Evolutionary conservation across 2,888 invertebrate species (phyloP).

Genomic region (Phorcus lineatus): DNA sequence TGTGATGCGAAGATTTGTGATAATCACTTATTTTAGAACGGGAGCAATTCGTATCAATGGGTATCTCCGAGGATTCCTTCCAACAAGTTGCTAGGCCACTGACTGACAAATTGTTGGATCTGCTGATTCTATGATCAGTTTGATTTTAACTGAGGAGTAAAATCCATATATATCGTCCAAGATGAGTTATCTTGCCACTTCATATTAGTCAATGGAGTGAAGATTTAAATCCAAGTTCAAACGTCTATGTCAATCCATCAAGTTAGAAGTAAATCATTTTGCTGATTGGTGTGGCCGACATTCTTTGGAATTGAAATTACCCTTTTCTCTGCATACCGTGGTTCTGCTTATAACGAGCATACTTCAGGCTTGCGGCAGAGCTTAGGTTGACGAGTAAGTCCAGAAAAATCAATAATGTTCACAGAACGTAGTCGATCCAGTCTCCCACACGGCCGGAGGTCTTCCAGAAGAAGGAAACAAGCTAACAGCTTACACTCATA

Average conservation of each 20-base stretch:
- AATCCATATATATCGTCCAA: too few relatives aligned
- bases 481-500: neutral
- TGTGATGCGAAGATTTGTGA: slow-evolving; percentile 2
- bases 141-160: too few relatives aligned
- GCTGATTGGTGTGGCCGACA: neutral
- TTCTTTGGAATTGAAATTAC: neutral
- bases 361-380: neutral
- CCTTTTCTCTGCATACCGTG: neutral
- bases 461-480: neutral
- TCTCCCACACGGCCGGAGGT: neutral
- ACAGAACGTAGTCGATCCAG: neutral
- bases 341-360: neutral
- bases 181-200: too few relatives aligned
- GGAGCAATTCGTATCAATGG: too few relatives aligned
- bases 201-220: too few relatives aligned
- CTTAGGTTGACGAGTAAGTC: slow-evolving; percentile 13
- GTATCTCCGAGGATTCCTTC: too few relatives aligned
- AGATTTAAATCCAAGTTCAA: too few relatives aligned
- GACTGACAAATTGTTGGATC: too few relatives aligned
- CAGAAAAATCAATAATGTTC: neutral
- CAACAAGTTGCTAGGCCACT: too few relatives aligned
- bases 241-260: too few relatives aligned
- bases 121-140: too few relatives aligned
- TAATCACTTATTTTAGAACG: neutral
- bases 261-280: too few relatives aligned